Evolutionary conservation across 2,888 invertebrate genomes (phyloP), one percentile per base, ranked within the genome.

Genomic region (Plagodis pulveraria): DNA sequence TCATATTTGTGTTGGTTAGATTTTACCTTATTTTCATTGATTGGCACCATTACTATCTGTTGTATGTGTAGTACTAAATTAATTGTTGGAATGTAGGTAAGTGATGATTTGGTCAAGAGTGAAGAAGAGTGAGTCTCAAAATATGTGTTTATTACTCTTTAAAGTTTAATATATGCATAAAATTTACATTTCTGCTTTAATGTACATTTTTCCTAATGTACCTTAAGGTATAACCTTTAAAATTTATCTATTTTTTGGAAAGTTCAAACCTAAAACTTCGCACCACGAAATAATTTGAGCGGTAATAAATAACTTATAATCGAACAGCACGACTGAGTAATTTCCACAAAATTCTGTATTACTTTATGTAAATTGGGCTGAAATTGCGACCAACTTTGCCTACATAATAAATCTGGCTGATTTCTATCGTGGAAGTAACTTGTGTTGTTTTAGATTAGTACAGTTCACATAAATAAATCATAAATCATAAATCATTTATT

Each of bases 331-430:
- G 65, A 57, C 57, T 59, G 51, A 60, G 63, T 62, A 62, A 67
- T 65, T 73, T 58, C 58, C 47, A 63, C 68, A 64, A 66, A 73
- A 76, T 69, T 72, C 66, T 56, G 58, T 61, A 71, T 73, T 65
- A 73, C 74, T 71, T 60, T 69, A 76, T 74, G 77, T 71, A 76
- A 78, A 77, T 74, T 71, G 65, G 62, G 63, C 56, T 58, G 64
- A 70, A 76, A 74, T 75, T 72, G 66, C 51, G 66, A 62, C 65
- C 62, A 69, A 74, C 74, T 77, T 70, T 72, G 69, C 71, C 69
- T 76, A 71, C 73, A 70, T 74, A 73, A 75, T 78, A 72, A 77
- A 74, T 77, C 72, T 69, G 65, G 9, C 54, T 58, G 64, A 69
- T 70, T 72, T 69, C 69, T 65, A 67, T 65, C 62, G 58, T 35